Evolutionary conservation across 2,797 vertebrate genomes (phyloP).

Genomic region (Babyrousa celebensis): DNA sequence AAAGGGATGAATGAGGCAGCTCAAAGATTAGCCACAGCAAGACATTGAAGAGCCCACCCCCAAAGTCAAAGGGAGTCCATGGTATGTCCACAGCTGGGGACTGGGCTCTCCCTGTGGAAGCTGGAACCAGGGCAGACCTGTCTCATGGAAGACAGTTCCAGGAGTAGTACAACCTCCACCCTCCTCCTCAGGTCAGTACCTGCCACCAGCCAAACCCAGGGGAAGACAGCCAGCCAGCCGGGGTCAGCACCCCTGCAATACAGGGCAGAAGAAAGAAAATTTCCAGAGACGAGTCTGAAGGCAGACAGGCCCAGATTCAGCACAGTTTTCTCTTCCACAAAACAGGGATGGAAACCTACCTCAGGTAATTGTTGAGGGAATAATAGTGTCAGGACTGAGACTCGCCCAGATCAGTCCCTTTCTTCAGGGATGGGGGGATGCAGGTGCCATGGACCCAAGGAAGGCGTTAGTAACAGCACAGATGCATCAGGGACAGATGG

Average conservation of each 20-base stretch:
- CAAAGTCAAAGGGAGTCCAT: neutral
- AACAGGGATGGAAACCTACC: neutral
- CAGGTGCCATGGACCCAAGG: neutral
- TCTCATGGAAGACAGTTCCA: neutral
- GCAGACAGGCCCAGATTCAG: neutral
- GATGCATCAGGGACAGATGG: neutral
- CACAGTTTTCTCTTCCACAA: neutral
- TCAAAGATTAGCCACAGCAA: neutral
- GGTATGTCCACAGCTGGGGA: neutral
- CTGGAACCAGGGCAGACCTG: neutral
- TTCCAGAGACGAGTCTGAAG: neutral
- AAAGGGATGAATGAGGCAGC: neutral
- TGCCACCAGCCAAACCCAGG: too few relatives aligned
- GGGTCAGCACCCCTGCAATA: neutral
- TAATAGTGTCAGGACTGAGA: neutral
- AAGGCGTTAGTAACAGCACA: neutral
- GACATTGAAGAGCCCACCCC: neutral
- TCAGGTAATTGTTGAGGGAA: neutral
- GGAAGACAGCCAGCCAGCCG: neutral
- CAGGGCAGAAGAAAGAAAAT: neutral
- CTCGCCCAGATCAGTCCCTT: neutral
- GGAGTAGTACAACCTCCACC: neutral
- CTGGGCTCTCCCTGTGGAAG: neutral
- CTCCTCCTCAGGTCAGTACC: too few relatives aligned
- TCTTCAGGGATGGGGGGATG: neutral